Evolutionary conservation across 2,888 invertebrate genomes (phyloP).

Genomic region (Dynastes grantii): DNA sequence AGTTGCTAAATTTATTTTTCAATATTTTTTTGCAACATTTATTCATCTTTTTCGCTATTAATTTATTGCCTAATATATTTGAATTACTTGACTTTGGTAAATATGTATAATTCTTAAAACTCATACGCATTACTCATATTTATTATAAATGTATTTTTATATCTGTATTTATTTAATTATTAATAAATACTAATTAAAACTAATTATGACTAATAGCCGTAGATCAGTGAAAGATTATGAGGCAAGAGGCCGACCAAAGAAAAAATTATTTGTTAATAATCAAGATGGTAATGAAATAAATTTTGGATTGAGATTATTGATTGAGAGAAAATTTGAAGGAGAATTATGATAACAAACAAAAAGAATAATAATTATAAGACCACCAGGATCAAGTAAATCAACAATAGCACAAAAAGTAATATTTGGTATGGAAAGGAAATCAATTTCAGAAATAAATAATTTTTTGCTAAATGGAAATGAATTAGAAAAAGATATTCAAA

Average conservation of each 20-base stretch:
- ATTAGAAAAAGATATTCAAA: neutral
- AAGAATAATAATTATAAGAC: neutral
- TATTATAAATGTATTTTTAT: neutral
- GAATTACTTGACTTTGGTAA: no score
- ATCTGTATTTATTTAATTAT: neutral
- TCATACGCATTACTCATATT: neutral
- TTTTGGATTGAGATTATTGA: neutral
- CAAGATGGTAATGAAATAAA: neutral
- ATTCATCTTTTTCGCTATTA: neutral
- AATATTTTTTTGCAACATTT: neutral
- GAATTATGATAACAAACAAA: no score
- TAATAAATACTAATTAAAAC: neutral
- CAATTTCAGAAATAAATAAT: neutral
- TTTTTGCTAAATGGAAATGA: neutral
- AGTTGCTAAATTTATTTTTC: neutral
- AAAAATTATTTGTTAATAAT: neutral
- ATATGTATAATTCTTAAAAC: no score
- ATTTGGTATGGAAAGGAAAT: neutral
- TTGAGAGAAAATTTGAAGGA: no score
- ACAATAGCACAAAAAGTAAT: neutral
- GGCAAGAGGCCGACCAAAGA: no score
- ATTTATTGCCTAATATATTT: neutral
- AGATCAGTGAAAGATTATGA: no score
- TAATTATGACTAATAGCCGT: neutral
- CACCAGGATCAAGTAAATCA: neutral